These are phyloP conservation scores for Parthenolecanium corni DNA, from an alignment of 2,888 invertebrate genomes.

Conservation along the genomic window DNA sequence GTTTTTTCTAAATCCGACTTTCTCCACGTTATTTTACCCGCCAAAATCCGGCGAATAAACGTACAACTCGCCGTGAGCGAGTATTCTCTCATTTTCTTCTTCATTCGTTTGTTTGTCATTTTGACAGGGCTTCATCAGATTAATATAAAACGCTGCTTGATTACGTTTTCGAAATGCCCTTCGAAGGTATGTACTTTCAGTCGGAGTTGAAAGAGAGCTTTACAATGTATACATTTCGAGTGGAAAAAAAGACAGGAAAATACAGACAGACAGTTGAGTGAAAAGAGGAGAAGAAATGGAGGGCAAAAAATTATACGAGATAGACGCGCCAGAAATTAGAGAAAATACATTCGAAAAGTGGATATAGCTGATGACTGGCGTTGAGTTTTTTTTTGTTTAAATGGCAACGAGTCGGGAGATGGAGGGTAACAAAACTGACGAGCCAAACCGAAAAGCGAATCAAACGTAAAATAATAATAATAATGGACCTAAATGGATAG, in stretches of 20 bases:
- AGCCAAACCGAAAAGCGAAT: conserved; percentile 5
- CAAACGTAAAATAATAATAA: conserved; percentile 25
- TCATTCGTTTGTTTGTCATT: conserved; percentile 20
- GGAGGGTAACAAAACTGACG: not conserved
- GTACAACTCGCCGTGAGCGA: too few relatives aligned
- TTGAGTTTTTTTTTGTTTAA: not conserved
- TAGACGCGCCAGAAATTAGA: not conserved
- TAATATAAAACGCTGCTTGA: conserved; percentile 21
- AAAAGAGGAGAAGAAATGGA: too few relatives aligned
- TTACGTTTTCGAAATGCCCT: conserved; percentile 9
- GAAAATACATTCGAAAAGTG: not conserved
- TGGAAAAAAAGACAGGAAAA: too few relatives aligned
- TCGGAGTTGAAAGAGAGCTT: conserved; percentile 2
- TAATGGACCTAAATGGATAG: conserved; percentile 20
- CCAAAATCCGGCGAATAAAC: too few relatives aligned
- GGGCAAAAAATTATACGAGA: not conserved
- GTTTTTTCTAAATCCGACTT: too few relatives aligned
- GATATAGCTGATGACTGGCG: not conserved
- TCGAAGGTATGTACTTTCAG: not conserved
- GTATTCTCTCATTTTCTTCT: not conserved
- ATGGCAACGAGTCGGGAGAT: not conserved
- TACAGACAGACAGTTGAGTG: too few relatives aligned
- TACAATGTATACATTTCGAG: not conserved
- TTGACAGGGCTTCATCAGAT: conserved; percentile 11
- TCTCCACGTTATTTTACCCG: too few relatives aligned